A percentile compares a stretch with the other conserved stretches of the same genome.
phyloP scores from a whole-genome alignment of 2,113 vertebrate genomes.

The Pontoporia blainvillei region DNA sequence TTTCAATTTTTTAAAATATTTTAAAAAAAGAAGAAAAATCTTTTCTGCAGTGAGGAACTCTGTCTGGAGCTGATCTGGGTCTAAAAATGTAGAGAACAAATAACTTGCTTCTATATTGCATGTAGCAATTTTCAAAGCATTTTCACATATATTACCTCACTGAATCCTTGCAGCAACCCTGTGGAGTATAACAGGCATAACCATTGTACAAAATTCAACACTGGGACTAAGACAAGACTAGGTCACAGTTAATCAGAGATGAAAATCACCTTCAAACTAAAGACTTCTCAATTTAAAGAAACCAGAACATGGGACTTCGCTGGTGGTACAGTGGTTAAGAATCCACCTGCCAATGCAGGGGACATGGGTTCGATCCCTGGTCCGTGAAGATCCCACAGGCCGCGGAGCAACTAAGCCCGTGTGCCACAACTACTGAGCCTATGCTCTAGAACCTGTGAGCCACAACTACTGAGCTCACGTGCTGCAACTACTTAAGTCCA shows the following conservation, averaged over 20 bases:
- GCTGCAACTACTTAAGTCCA: no score
- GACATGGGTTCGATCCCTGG: no score
- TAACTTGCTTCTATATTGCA: not conserved
- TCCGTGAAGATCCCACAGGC: no score
- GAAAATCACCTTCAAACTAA: not conserved
- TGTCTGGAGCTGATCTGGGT: not conserved
- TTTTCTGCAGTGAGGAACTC: not conserved
- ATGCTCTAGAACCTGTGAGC: no score
- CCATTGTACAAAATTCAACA: not conserved
- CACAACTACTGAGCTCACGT: no score
- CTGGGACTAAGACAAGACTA: not conserved
- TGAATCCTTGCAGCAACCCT: not conserved
- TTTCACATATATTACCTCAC: not conserved
- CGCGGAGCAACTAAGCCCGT: no score
- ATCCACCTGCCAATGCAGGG: no score
- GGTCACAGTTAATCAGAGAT: not conserved
- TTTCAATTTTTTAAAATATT: not conserved
- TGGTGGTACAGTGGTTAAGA: no score
- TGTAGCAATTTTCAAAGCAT: not conserved
- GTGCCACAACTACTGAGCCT: no score
- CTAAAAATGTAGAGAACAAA: not conserved
- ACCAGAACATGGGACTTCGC: not conserved
- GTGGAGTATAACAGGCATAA: not conserved
- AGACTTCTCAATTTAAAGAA: not conserved
- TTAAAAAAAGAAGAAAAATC: not conserved